A percentile compares a stretch with the other conserved stretches of the same genome.
These are phyloP conservation scores for Sylvilagus bachmani DNA, from an alignment of 2,113 vertebrate species.

Conservation along the genomic window DNA sequence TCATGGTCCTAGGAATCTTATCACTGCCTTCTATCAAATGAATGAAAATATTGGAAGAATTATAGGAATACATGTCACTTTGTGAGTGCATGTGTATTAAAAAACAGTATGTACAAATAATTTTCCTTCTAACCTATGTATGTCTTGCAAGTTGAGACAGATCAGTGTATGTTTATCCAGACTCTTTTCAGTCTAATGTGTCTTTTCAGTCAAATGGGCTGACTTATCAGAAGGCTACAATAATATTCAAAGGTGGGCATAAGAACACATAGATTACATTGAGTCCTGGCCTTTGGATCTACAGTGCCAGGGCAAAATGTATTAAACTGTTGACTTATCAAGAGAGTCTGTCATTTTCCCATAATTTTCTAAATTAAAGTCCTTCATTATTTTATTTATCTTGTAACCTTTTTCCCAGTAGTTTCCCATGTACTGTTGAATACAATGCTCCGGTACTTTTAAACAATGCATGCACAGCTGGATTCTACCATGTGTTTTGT, in stretches of 20 bases:
- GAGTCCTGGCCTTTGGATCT: not conserved
- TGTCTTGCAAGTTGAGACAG: conserved; percentile 25
- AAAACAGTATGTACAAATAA: not conserved
- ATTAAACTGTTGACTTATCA: not conserved
- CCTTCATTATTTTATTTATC: not conserved
- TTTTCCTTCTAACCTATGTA: not conserved
- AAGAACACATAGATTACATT: not conserved
- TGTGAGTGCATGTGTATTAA: not conserved
- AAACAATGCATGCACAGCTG: not conserved
- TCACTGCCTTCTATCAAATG: not conserved
- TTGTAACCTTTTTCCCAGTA: not conserved
- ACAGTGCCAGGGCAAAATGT: not conserved
- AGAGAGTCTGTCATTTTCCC: not conserved
- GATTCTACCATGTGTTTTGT: not conserved
- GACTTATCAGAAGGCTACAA: not conserved
- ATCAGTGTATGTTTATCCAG: not conserved
- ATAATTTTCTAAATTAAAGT: not conserved
- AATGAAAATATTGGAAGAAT: not conserved
- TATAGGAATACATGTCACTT: not conserved
- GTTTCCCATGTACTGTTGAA: not conserved
- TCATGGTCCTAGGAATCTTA: not conserved
- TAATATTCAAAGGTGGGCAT: not conserved
- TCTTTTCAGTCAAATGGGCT: not conserved
- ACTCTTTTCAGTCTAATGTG: not conserved
- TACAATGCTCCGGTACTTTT: not conserved